phyloP scores from a whole-genome alignment of 2,888 invertebrate species.

The Cephus runcator region DNA sequence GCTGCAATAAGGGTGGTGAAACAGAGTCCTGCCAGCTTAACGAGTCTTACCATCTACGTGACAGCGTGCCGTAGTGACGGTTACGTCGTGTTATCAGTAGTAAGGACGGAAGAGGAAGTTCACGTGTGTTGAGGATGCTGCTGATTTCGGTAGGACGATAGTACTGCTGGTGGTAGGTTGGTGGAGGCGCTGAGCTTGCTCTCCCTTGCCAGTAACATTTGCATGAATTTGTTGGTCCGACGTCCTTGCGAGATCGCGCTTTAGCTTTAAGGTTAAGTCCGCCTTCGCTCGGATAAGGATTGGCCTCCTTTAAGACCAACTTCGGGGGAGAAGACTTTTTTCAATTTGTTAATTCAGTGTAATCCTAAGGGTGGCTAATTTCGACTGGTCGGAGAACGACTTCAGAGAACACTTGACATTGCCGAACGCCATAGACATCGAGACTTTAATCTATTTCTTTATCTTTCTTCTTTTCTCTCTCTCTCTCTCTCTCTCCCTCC shows the following conservation, averaged over 20 bases:
- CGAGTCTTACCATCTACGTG: neutral
- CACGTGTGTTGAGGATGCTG: neutral
- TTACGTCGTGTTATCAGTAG: neutral
- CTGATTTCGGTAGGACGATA: no score
- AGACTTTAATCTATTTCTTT: conserved; percentile 43
- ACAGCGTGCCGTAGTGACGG: neutral
- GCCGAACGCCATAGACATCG: neutral
- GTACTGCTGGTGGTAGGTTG: no score
- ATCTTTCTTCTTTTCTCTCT: conserved; percentile 35
- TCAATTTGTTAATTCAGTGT: conserved; percentile 62
- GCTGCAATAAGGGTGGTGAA: neutral
- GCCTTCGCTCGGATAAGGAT: conserved; percentile 4
- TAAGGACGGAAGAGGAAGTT: neutral
- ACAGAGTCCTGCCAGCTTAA: neutral
- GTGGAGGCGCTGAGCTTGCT: neutral
- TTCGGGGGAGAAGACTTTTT: conserved; percentile 47
- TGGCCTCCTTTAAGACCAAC: conserved; percentile 43
- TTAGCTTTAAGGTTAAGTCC: conserved; percentile 16
- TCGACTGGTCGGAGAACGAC: conserved; percentile 23
- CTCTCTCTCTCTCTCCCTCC: conserved; percentile 16
- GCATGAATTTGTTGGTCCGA: conserved; percentile 57
- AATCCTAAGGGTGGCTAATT: conserved; percentile 60
- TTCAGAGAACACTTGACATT: neutral
- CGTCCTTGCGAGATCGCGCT: conserved; percentile 44
- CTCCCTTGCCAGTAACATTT: conserved; percentile 45